Evolutionary conservation across 2,888 invertebrate species (phyloP).

Genomic region (Pristionchus japonicus): DNA sequence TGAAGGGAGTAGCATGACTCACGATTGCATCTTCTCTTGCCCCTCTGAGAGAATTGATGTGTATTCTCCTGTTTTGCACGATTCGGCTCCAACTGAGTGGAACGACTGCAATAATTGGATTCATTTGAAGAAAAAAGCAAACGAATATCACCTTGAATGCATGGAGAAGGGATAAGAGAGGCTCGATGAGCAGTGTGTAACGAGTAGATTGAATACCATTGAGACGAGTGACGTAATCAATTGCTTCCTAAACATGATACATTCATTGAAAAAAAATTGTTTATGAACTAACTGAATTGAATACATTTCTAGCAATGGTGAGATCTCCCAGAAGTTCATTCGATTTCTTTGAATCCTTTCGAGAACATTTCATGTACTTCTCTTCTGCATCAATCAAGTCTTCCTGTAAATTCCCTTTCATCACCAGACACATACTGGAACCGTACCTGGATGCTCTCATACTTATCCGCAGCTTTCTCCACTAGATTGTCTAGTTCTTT

Average conservation of each 20-base stretch:
- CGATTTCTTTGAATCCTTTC: slow-evolving; percentile 42
- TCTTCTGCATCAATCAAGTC: slow-evolving; percentile 45
- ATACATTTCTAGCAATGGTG: slow-evolving; percentile 15
- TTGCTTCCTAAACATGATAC: slow-evolving; percentile 39
- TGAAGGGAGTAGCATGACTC: not conserved
- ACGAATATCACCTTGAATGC: slow-evolving; percentile 31
- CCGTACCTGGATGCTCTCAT: not conserved
- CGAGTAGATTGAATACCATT: slow-evolving; percentile 37
- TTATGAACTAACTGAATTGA: slow-evolving; percentile 34
- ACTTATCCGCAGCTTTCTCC: slow-evolving; percentile 5
- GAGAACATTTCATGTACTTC: slow-evolving; percentile 23
- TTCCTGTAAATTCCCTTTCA: slow-evolving; percentile 11
- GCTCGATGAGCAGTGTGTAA: slow-evolving; percentile 45
- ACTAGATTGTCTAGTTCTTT: slow-evolving; percentile 38
- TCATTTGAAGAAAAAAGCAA: not conserved
- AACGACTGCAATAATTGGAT: slow-evolving; percentile 15
- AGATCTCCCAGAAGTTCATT: slow-evolving; percentile 30
- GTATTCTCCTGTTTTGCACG: slow-evolving; percentile 33
- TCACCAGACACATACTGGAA: not conserved
- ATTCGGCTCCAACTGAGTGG: slow-evolving; percentile 30
- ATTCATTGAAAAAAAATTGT: no score
- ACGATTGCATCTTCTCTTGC: slow-evolving; percentile 46
- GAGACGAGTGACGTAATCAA: slow-evolving; percentile 41
- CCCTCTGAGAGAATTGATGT: not conserved
- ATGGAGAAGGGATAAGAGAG: slow-evolving; percentile 34